A percentile compares a stretch with the other conserved stretches of the same genome.
These are phyloP conservation scores for Orius laevigatus DNA, from an alignment of 1,140 invertebrate species.

Conservation along the genomic window DNA sequence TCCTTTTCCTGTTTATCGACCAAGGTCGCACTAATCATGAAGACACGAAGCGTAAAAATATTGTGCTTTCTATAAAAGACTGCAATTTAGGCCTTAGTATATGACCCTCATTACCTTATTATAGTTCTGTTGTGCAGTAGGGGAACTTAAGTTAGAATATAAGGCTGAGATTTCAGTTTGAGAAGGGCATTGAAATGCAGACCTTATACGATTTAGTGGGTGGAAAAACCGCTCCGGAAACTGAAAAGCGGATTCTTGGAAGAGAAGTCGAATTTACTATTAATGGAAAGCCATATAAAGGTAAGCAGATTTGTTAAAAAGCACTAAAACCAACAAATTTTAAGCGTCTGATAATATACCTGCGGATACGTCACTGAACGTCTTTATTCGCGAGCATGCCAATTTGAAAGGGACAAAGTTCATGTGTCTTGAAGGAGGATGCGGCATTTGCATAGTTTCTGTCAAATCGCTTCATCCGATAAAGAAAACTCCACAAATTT, in stretches of 20 bases:
- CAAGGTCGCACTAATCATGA: no score
- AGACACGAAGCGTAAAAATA: no score
- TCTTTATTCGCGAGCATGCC: constrained; percentile 47
- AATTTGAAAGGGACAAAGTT: constrained; percentile 69
- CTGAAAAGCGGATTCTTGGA: constrained; percentile 14
- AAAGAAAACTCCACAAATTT: constrained; percentile 32
- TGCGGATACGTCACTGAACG: constrained; percentile 43
- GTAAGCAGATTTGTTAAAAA: not conserved
- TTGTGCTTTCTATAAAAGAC: no score
- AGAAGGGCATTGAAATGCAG: no score
- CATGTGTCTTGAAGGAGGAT: constrained; percentile 84
- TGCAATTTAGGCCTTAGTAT: no score
- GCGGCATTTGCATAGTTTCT: constrained; percentile 78
- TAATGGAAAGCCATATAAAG: constrained; percentile 17
- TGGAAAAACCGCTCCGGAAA: no score
- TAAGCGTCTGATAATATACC: constrained; percentile 25
- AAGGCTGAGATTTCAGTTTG: no score
- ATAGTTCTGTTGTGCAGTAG: no score
- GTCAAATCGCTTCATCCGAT: constrained; percentile 35
- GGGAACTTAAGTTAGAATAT: no score
- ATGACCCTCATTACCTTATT: no score
- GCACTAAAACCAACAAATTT: not conserved
- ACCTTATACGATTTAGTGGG: no score
- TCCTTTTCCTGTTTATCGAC: no score
- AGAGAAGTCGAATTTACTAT: constrained; percentile 3